Percentiles rank a stretch among this genome's conserved stretches.
phyloP scores from a whole-genome alignment of 2,888 invertebrate species.

The Orgyia antiqua region DNA sequence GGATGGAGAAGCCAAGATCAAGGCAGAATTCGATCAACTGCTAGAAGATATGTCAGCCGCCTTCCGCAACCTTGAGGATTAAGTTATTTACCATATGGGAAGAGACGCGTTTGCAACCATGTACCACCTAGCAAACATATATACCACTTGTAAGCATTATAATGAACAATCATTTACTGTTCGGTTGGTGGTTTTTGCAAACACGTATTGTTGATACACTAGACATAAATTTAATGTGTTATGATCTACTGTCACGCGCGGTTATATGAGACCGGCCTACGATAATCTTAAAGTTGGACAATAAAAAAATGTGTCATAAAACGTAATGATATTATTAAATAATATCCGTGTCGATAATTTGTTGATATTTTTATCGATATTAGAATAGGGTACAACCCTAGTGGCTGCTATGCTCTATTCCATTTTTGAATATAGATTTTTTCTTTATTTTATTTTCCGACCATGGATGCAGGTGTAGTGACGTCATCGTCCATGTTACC shows the following conservation, averaged over 20 bases:
- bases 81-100: conserved; percentile 44
- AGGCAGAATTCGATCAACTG: conserved; percentile 97
- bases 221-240: conserved; percentile 30
- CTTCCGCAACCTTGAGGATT: conserved; percentile 99
- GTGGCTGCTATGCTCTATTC: too few species aligned
- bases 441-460: too few species aligned
- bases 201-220: conserved; percentile 32
- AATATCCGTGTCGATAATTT: too few species aligned
- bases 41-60: conserved; percentile 98
- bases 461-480: too few species aligned
- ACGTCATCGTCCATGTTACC: background rate
- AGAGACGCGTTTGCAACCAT: background rate
- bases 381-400: too few species aligned
- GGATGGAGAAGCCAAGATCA: conserved; percentile 98
- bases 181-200: conserved; percentile 4
- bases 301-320: too few species aligned
- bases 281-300: too few species aligned
- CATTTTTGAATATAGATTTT: too few species aligned
- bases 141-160: too few species aligned
- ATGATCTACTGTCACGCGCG: background rate
- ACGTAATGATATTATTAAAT: too few species aligned
- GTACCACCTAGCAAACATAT: conserved; percentile 3
- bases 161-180: background rate
- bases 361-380: too few species aligned
- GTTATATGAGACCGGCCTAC: too few species aligned